A percentile compares a stretch with the other conserved stretches of the same genome.
These are phyloP conservation scores for Habropoda laboriosa DNA, from an alignment of 1,140 invertebrate species.

Conservation along the genomic window DNA sequence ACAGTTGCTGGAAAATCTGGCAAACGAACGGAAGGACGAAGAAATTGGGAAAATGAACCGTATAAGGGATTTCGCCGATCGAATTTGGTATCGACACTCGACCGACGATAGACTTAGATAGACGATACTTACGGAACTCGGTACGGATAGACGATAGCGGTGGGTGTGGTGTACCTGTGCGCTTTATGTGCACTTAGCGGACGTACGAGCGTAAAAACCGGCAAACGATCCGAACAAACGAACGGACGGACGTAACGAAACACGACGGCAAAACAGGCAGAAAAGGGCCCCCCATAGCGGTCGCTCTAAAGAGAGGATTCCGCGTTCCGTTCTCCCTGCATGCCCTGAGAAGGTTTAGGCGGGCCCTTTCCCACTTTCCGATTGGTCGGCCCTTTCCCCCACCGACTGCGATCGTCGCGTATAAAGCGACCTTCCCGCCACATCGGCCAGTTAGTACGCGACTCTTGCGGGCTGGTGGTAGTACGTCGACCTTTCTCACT, in stretches of 20 bases:
- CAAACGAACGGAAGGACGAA: too few relatives aligned
- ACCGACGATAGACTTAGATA: too few relatives aligned
- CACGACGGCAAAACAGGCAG: slow-evolving; percentile 37
- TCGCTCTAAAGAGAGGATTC: slow-evolving; percentile 54
- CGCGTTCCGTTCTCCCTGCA: slow-evolving; percentile 33
- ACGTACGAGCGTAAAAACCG: neutral
- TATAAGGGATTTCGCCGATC: too few relatives aligned
- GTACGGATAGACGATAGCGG: neutral
- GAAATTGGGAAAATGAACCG: too few relatives aligned
- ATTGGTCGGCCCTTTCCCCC: slow-evolving; percentile 66
- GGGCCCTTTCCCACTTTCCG: slow-evolving; percentile 45
- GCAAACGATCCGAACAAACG: neutral
- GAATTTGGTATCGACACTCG: too few relatives aligned
- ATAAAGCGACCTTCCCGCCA: slow-evolving; percentile 62
- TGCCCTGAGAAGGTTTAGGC: slow-evolving; percentile 64
- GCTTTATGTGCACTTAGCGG: neutral
- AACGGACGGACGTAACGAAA: slow-evolving; percentile 55
- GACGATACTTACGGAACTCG: neutral
- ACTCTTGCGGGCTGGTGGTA: neutral
- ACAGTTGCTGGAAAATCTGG: too few relatives aligned
- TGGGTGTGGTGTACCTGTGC: neutral
- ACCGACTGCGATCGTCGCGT: neutral
- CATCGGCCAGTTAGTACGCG: slow-evolving; percentile 31
- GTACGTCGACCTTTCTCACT: neutral
- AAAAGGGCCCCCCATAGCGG: slow-evolving; percentile 66